Evolutionary conservation across 2,113 vertebrate species (phyloP).

Genomic region (Neomonachus schauinslandi): DNA sequence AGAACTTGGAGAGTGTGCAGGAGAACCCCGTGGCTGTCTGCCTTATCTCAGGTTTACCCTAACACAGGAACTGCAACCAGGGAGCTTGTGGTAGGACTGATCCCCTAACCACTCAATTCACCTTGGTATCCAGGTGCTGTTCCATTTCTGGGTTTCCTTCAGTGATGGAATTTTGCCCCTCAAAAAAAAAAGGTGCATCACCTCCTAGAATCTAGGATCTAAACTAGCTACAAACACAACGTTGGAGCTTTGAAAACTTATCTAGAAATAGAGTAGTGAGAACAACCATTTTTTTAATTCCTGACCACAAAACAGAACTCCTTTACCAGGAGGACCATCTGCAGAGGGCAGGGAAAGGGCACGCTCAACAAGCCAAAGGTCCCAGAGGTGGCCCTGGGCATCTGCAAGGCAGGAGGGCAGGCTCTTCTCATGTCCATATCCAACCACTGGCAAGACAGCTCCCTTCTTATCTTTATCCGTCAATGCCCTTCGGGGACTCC

Average conservation of each 20-base stretch:
- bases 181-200: background rate
- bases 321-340: background rate
- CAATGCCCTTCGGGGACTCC: background rate
- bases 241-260: background rate
- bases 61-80: background rate
- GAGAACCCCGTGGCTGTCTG: background rate
- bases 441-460: accelerated
- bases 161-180: background rate
- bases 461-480: background rate
- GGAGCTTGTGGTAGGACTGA: background rate
- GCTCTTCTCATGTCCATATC: background rate
- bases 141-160: background rate
- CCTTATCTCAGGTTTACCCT: background rate
- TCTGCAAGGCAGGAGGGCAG: accelerated
- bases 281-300: background rate
- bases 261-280: background rate
- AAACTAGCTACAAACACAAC: background rate
- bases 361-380: background rate
- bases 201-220: background rate
- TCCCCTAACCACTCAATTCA: background rate
- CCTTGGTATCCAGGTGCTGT: background rate
- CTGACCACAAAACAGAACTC: background rate
- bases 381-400: background rate
- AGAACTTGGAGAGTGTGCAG: too few relatives aligned
- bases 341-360: background rate